phyloP scores from a whole-genome alignment of 1,140 invertebrate genomes.

The Teleopsis dalmanni region DNA sequence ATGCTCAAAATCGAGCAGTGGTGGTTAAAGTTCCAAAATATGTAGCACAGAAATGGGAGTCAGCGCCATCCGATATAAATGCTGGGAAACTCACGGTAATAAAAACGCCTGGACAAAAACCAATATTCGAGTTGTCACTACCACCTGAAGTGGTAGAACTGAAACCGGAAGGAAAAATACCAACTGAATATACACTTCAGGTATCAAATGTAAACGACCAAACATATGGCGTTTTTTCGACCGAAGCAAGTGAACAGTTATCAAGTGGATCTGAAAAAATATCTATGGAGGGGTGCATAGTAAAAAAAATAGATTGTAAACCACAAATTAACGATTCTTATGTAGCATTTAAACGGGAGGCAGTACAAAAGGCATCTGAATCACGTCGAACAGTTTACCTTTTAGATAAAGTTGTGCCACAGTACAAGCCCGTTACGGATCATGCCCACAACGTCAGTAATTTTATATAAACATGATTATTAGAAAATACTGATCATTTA shows the following conservation, averaged over 20 bases:
- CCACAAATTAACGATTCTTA: constrained; percentile 83
- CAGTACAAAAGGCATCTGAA: constrained; percentile 73
- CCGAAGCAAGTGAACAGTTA: constrained; percentile 43
- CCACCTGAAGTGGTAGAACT: constrained; percentile 45
- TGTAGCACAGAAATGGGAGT: constrained; percentile 73
- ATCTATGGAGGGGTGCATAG: constrained; percentile 84
- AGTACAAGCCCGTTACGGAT: constrained; percentile 81
- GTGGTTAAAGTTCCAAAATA: constrained; percentile 96
- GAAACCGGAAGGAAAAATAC: constrained; percentile 40
- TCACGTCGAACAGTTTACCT: constrained; percentile 71
- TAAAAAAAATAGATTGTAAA: constrained; percentile 87
- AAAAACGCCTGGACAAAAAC: constrained; percentile 49
- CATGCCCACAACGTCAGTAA: constrained; percentile 75
- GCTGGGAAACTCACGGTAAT: constrained; percentile 53
- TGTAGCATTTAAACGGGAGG: constrained; percentile 75
- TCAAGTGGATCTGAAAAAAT: constrained; percentile 72
- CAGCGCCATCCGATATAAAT: constrained; percentile 64
- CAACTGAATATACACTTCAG: constrained; percentile 76
- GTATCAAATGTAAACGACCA: constrained; percentile 82
- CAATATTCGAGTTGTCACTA: constrained; percentile 51
- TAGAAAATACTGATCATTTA: constrained; percentile 1
- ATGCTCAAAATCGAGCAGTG: constrained; percentile 84
- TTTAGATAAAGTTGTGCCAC: constrained; percentile 72
- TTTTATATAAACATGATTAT: neutral
- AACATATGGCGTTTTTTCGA: constrained; percentile 79